These are phyloP conservation scores for Centropristis striata DNA, from an alignment of 2,113 vertebrate species.

Conservation along the genomic window DNA sequence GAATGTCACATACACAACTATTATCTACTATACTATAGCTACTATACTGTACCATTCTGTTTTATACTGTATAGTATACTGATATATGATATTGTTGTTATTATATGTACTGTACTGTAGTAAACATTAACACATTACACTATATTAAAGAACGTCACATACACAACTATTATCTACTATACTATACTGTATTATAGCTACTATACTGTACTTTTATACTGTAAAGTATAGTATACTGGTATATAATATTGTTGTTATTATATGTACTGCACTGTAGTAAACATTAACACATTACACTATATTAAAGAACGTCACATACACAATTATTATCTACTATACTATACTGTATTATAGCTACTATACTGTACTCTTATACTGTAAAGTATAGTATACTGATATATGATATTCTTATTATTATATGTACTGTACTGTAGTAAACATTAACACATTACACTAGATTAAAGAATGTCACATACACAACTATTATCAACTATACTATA, in stretches of 20 bases:
- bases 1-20: neutral
- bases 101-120: too few relatives aligned
- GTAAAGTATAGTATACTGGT: neutral
- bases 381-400: neutral
- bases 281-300: too few relatives aligned
- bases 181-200: neutral
- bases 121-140: neutral
- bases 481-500: neutral
- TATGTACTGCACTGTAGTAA: too few relatives aligned
- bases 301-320: neutral
- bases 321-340: neutral
- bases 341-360: neutral
- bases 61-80: neutral
- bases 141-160: neutral
- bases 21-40: neutral
- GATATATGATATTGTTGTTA: too few relatives aligned
- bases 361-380: neutral
- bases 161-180: neutral
- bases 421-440: neutral
- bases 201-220: neutral
- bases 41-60: neutral
- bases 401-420: too few relatives aligned
- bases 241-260: too few relatives aligned
- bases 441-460: neutral
- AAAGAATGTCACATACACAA: neutral